Conservation (phyloP, 2,113 vertebrate species). For the Corythaixoides concolor region DNA sequence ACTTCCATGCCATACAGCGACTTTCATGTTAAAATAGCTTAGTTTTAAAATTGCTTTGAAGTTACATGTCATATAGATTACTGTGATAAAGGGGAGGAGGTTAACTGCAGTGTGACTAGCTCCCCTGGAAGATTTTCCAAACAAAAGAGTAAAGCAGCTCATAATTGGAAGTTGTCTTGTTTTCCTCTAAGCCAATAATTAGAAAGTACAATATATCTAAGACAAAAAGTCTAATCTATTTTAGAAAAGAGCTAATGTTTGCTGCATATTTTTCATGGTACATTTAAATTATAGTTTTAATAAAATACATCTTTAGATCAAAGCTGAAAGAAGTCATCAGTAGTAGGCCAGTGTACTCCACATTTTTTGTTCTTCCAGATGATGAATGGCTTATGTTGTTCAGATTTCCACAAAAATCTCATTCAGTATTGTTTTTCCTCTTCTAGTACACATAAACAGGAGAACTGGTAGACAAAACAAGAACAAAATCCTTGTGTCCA, state of each 20-base stretch:
- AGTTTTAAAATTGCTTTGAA: conserved; percentile 44
- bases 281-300: conserved; percentile 85
- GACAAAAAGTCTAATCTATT: conserved; percentile 79
- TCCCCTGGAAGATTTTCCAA: conserved; percentile 52
- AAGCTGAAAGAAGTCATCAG: conserved; percentile 83
- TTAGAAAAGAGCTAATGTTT: conserved; percentile 76
- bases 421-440: conserved; percentile 66
- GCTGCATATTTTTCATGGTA: conserved; percentile 80
- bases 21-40: conserved; percentile 58
- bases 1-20: conserved; percentile 51
- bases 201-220: conserved; percentile 73
- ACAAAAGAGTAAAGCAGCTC: conserved; percentile 63
- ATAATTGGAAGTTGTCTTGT: conserved; percentile 49
- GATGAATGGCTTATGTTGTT: conserved; percentile 66
- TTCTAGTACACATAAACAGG: conserved; percentile 72
- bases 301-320: conserved; percentile 86
- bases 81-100: not conserved
- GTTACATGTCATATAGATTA: conserved; percentile 29
- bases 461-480: conserved; percentile 75
- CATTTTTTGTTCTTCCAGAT: conserved; percentile 58
- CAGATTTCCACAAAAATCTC: conserved; percentile 67
- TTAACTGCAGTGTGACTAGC: conserved; percentile 29
- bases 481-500: conserved; percentile 72
- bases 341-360: conserved; percentile 82
- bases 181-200: conserved; percentile 68